Conservation (phyloP, 2,797 vertebrate species). For the Acanthurus leucopareius region DNA sequence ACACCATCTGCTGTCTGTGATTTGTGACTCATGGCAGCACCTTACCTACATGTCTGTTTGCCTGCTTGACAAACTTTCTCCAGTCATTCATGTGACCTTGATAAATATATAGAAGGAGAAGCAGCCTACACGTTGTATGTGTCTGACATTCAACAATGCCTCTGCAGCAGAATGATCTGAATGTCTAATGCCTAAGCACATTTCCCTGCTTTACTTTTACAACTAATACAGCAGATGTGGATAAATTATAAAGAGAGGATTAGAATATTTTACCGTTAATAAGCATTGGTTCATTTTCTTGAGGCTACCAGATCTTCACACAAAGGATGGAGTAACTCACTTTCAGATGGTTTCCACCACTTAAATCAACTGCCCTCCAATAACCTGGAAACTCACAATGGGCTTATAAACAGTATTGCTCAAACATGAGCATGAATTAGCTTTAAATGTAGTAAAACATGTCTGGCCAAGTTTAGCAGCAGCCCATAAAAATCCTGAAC, state of each 20-base stretch:
- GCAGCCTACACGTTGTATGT: background rate
- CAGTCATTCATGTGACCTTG: slow-evolving; percentile 20
- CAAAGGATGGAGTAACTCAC: slow-evolving; percentile 26
- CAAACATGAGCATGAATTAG: slow-evolving; percentile 50
- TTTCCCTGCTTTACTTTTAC: no score
- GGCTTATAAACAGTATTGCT: slow-evolving; percentile 41
- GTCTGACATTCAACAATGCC: background rate
- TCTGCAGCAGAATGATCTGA: slow-evolving; percentile 2
- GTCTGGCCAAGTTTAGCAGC: slow-evolving; percentile 54
- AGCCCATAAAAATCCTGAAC: slow-evolving; percentile 38
- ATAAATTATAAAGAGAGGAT: background rate
- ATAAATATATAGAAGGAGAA: slow-evolving; percentile 28
- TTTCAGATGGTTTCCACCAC: slow-evolving; percentile 47
- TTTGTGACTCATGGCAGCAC: slow-evolving; percentile 72
- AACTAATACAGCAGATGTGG: no score
- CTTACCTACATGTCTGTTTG: slow-evolving; percentile 59
- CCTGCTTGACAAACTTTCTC: slow-evolving; percentile 22
- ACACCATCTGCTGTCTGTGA: slow-evolving; percentile 79
- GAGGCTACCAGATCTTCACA: background rate
- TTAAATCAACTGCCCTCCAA: slow-evolving; percentile 37
- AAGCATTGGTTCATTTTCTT: background rate
- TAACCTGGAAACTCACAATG: slow-evolving; percentile 43
- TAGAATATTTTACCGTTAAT: background rate
- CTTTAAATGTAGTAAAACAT: slow-evolving; percentile 52
- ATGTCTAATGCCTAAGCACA: no score